Percentiles rank a stretch among this genome's conserved stretches.
phyloP scores from a whole-genome alignment of 2,888 invertebrate species.

The Hemaris fuciformis region DNA sequence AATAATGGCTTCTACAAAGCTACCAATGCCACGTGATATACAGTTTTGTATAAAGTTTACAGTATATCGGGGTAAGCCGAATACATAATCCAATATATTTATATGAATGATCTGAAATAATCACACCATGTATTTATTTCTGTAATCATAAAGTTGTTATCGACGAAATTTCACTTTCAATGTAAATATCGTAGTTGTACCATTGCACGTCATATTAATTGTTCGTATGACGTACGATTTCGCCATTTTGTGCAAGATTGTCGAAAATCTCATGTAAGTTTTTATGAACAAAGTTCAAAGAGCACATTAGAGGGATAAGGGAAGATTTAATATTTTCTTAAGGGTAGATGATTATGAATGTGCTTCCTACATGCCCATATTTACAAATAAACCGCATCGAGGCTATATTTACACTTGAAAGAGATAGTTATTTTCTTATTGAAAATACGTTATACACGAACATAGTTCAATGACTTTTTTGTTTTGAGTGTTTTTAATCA shows the following conservation, averaged over 20 bases:
- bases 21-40: too few relatives aligned
- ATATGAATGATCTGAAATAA: neutral
- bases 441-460: neutral
- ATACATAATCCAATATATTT: neutral
- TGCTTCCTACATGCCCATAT: constrained; percentile 9
- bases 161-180: neutral
- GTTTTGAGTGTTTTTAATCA: neutral
- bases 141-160: neutral
- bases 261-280: neutral
- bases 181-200: neutral
- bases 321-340: neutral
- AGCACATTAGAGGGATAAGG: neutral
- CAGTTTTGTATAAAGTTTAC: neutral
- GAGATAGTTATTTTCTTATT: neutral
- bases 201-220: neutral
- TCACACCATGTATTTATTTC: neutral
- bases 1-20: neutral
- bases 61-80: too few relatives aligned
- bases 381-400: constrained; percentile 21
- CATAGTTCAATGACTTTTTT: neutral
- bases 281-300: constrained; percentile 1
- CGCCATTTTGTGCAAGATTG: neutral
- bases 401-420: constrained; percentile 17
- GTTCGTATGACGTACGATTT: neutral
- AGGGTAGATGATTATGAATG: neutral